These are phyloP conservation scores for Ethmia dodecea DNA, from an alignment of 2,888 invertebrate genomes.

Conservation along the genomic window DNA sequence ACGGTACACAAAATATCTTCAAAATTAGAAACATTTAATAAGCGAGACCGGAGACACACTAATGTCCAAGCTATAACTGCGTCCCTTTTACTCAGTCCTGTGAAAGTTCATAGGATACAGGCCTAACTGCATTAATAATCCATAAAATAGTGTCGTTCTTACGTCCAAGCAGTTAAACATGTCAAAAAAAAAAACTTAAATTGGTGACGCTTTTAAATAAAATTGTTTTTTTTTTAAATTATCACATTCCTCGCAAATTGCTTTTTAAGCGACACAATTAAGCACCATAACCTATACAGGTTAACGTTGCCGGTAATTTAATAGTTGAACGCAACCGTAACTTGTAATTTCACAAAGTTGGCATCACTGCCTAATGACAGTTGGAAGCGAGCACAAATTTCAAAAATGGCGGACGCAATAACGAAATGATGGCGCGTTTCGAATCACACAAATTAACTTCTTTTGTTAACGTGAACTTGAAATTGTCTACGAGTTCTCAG, in stretches of 20 bases:
- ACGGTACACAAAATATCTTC: too few relatives aligned
- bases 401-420: constrained; percentile 62
- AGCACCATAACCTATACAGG: constrained; percentile 38
- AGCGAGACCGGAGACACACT: too few relatives aligned
- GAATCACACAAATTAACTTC: constrained; percentile 58
- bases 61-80: too few relatives aligned
- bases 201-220: too few relatives aligned
- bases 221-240: too few relatives aligned
- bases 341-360: constrained; percentile 66
- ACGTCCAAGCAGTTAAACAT: too few relatives aligned
- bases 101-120: too few relatives aligned
- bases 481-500: constrained; percentile 16
- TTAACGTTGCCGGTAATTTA: constrained; percentile 48
- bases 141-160: constrained; percentile 9
- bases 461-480: constrained; percentile 45
- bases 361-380: constrained; percentile 72
- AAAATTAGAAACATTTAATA: too few relatives aligned
- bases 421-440: constrained; percentile 61
- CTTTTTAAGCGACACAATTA: constrained; percentile 58
- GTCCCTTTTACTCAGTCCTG: too few relatives aligned
- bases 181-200: too few relatives aligned
- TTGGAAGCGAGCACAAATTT: constrained; percentile 46
- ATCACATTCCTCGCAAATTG: constrained; percentile 40
- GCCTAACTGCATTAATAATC: too few relatives aligned
- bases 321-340: constrained; percentile 61